phyloP scores from a whole-genome alignment of 1,140 invertebrate genomes.

The Chymomyza costata region DNA sequence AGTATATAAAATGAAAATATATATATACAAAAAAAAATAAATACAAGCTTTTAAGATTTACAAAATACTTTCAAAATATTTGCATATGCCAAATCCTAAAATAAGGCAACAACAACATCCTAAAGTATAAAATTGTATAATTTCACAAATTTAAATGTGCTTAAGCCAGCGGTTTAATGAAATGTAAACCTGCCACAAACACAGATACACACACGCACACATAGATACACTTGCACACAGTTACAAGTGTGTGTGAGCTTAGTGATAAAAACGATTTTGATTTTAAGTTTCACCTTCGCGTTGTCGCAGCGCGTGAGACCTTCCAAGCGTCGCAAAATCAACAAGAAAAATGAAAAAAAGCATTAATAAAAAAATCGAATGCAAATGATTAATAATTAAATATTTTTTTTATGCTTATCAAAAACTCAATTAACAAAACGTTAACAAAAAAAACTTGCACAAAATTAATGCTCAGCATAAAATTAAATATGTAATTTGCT shows the following conservation, averaged over 20 bases:
- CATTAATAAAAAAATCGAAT: slow-evolving; percentile 34
- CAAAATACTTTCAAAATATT: slow-evolving; percentile 48
- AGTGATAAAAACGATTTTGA: slow-evolving; percentile 2
- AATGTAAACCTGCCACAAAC: slow-evolving; percentile 44
- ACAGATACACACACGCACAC: not conserved
- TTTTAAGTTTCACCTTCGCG: slow-evolving; percentile 56
- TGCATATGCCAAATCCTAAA: slow-evolving; percentile 46
- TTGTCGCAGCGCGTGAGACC: slow-evolving; percentile 48
- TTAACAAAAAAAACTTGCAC: slow-evolving; percentile 29
- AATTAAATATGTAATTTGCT: slow-evolving; percentile 22
- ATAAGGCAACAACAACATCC: too few relatives aligned
- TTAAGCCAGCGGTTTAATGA: slow-evolving; percentile 63
- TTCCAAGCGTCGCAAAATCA: too few relatives aligned
- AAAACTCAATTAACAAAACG: slow-evolving; percentile 22
- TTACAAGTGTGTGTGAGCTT: slow-evolving; percentile 22
- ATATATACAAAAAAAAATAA: too few relatives aligned
- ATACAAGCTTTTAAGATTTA: slow-evolving; percentile 42
- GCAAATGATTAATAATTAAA: slow-evolving; percentile 70
- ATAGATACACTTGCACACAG: too few relatives aligned
- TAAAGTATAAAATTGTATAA: slow-evolving; percentile 65
- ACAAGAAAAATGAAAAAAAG: slow-evolving; percentile 19
- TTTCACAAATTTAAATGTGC: slow-evolving; percentile 60
- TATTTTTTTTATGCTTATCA: slow-evolving; percentile 68
- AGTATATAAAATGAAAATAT: too few relatives aligned
- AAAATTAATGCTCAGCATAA: slow-evolving; percentile 51